These are phyloP conservation scores for Polypedilum pembai DNA, from an alignment of 1,140 invertebrate genomes.

Conservation along the genomic window DNA sequence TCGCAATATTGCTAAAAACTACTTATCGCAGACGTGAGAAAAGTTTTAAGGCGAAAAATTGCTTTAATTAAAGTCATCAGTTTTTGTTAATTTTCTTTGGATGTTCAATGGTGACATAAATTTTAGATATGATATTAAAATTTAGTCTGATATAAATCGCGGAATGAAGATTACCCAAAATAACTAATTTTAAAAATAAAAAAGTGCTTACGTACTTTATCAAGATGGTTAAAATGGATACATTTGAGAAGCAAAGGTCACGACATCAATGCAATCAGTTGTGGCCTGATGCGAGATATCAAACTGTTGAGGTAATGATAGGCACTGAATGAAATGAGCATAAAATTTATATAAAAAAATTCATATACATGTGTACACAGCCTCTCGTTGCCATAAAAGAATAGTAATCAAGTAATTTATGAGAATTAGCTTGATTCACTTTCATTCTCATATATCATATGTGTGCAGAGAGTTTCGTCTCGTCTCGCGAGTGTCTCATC, in stretches of 20 bases:
- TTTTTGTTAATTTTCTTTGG: not conserved
- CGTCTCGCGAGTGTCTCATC: constrained; percentile 5
- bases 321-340: no score
- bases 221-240: constrained; percentile 10
- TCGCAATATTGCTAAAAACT: not conserved
- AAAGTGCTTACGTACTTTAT: not conserved
- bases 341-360: no score
- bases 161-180: not conserved
- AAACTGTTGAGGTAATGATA: not conserved
- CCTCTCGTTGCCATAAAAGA: no score
- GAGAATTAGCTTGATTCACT: constrained; percentile 12
- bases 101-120: not conserved
- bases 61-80: not conserved
- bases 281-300: not conserved
- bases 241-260: not conserved
- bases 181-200: not conserved
- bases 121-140: not conserved
- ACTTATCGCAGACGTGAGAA: not conserved
- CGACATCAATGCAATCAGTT: not conserved
- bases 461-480: not conserved
- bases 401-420: constrained; percentile 14
- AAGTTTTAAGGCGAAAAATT: not conserved
- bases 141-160: not conserved
- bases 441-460: not conserved
- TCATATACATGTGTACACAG: no score